phyloP scores from a whole-genome alignment of 2,113 vertebrate species.

The Scatophagus argus region DNA sequence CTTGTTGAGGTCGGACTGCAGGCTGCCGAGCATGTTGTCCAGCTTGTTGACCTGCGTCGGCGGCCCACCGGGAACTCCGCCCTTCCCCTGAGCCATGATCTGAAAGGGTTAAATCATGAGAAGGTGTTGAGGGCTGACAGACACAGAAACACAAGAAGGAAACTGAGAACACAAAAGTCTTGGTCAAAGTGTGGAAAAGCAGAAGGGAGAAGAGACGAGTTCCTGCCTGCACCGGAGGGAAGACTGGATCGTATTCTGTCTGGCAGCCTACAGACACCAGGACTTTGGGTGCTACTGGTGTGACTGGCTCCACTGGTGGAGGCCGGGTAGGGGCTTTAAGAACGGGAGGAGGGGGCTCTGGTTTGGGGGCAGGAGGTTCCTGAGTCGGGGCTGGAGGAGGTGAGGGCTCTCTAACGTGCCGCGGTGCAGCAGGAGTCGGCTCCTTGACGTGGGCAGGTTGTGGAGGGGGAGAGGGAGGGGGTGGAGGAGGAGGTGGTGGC shows the following conservation, averaged over 20 bases:
- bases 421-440: conserved; percentile 24
- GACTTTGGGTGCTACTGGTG: conserved; percentile 74
- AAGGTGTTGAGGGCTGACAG: not conserved
- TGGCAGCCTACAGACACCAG: conserved; percentile 93
- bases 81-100: conserved; percentile 96
- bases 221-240: conserved; percentile 89
- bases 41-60: conserved; percentile 95
- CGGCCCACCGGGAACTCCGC: conserved; percentile 83
- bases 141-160: not conserved
- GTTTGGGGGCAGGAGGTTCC: conserved; percentile 51
- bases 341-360: conserved; percentile 62
- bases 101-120: conserved; percentile 64
- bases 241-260: conserved; percentile 90
- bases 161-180: not conserved
- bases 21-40: conserved; percentile 98
- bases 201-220: conserved; percentile 47
- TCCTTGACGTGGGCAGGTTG: conserved; percentile 68
- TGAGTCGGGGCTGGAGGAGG: conserved; percentile 46
- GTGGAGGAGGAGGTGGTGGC: conserved; percentile 73
- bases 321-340: conserved; percentile 56
- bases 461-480: conserved; percentile 71
- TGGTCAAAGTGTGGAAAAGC: conserved; percentile 20
- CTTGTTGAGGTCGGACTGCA: conserved; percentile 98
- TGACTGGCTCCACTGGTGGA: conserved; percentile 68
- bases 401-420: conserved; percentile 46